Evolutionary conservation across 2,113 vertebrate genomes (phyloP).

Genomic region (Antechinus stuartii): DNA sequence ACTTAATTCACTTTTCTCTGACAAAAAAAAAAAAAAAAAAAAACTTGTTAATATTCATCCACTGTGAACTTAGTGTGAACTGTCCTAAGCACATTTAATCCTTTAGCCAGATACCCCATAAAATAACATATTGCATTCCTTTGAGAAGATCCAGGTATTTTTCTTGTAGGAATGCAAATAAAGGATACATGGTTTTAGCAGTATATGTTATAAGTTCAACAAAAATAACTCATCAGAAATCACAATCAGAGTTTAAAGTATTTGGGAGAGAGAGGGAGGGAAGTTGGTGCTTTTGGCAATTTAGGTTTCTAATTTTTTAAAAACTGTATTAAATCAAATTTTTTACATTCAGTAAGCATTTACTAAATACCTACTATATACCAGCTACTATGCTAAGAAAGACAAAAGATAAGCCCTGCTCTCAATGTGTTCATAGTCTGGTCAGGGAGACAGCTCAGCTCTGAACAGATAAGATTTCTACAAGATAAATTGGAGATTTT

Average conservation of each 20-base stretch:
- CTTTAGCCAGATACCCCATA: conserved; percentile 10
- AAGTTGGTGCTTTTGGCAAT: neutral
- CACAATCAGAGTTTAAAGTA: conserved; percentile 36
- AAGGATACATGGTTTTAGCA: conserved; percentile 32
- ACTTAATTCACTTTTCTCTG: conserved; percentile 9
- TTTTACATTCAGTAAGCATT: neutral
- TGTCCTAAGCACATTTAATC: conserved; percentile 27
- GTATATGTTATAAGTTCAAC: conserved; percentile 8
- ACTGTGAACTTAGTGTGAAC: conserved; percentile 42
- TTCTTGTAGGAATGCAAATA: conserved; percentile 43
- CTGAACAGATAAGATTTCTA: neutral
- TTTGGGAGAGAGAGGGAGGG: neutral
- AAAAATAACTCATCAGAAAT: neutral
- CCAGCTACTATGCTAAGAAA: neutral
- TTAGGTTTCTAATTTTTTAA: neutral
- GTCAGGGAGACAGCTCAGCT: neutral
- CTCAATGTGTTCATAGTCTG: neutral
- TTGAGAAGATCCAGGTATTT: conserved; percentile 25
- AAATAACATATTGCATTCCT: conserved; percentile 39
- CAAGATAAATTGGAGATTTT: neutral
- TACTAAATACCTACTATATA: neutral
- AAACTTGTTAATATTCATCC: neutral
- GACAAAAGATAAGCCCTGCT: neutral
- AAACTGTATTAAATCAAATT: neutral
- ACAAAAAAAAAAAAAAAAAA: neutral